Evolutionary conservation across 2,797 vertebrate species (phyloP).

Genomic region (Anisognathus igniventris): DNA sequence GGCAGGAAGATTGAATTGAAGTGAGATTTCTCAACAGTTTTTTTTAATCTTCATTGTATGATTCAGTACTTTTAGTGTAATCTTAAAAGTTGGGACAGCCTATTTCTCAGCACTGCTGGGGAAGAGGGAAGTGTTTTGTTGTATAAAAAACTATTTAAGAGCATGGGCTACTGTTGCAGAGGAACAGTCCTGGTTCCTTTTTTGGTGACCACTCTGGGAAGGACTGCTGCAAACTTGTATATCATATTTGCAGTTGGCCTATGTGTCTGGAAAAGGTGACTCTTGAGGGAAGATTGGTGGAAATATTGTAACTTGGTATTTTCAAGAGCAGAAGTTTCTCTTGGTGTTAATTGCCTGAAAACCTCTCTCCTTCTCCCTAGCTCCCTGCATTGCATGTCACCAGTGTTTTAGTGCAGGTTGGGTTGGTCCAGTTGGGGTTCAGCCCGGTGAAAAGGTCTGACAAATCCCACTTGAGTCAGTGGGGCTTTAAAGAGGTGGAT

Average conservation of each 20-base stretch:
- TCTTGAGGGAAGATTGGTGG: not conserved
- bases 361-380: not conserved
- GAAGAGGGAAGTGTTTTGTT: not conserved
- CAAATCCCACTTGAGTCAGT: not conserved
- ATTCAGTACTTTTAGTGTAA: not conserved
- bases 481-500: not conserved
- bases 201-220: not conserved
- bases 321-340: not conserved
- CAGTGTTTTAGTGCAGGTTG: not conserved
- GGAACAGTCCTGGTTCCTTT: not conserved
- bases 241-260: not conserved
- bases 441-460: not conserved
- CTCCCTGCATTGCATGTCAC: fast-evolving
- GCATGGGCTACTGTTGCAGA: not conserved
- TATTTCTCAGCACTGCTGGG: not conserved
- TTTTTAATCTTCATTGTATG: not conserved
- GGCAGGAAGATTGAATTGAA: not conserved
- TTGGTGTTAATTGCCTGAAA: not conserved
- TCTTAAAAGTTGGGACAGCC: not conserved
- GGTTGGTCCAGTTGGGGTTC: not conserved
- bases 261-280: not conserved
- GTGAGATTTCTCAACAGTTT: not conserved
- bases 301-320: not conserved
- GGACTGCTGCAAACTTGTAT: not conserved
- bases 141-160: not conserved